These are phyloP conservation scores for Cryptocheilus praepositus DNA, from an alignment of 2,888 invertebrate species.

Conservation along the genomic window DNA sequence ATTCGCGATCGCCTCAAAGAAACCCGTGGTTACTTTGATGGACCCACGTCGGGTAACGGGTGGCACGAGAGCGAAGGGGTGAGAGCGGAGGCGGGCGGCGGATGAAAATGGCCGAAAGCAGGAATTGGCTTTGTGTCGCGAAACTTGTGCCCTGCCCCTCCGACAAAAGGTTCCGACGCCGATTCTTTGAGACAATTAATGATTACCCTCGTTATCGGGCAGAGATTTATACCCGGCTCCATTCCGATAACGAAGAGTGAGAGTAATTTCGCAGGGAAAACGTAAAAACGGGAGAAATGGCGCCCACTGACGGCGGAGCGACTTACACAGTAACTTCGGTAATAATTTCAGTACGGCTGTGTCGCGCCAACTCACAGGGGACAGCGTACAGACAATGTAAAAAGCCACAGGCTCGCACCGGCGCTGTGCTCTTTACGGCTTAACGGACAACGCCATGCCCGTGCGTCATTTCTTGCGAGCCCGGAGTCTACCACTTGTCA, in stretches of 20 bases:
- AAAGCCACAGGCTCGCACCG: not conserved
- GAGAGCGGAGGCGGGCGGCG: slow-evolving; percentile 32
- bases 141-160: not conserved
- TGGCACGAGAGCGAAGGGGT: no score
- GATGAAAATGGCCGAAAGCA: not conserved
- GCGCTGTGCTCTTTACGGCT: slow-evolving; percentile 19
- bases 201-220: not conserved
- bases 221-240: not conserved
- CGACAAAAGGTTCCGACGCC: not conserved
- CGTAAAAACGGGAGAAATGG: not conserved
- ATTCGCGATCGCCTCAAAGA: slow-evolving; percentile 23
- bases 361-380: slow-evolving; percentile 14
- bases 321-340: slow-evolving; percentile 35
- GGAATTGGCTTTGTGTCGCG: slow-evolving; percentile 1
- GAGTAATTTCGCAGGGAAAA: not conserved
- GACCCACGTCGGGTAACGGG: slow-evolving; percentile 18
- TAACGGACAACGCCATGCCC: slow-evolving; percentile 10
- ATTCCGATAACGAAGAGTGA: not conserved
- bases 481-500: slow-evolving; percentile 11
- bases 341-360: slow-evolving; percentile 27
- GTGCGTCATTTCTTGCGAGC: slow-evolving; percentile 29
- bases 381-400: slow-evolving; percentile 5
- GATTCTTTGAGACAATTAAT: not conserved
- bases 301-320: not conserved
- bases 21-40: slow-evolving; percentile 44